Percentiles rank a stretch among this genome's conserved stretches.
phyloP scores from a whole-genome alignment of 2,888 invertebrate species.

The Eupsilia transversa region DNA sequence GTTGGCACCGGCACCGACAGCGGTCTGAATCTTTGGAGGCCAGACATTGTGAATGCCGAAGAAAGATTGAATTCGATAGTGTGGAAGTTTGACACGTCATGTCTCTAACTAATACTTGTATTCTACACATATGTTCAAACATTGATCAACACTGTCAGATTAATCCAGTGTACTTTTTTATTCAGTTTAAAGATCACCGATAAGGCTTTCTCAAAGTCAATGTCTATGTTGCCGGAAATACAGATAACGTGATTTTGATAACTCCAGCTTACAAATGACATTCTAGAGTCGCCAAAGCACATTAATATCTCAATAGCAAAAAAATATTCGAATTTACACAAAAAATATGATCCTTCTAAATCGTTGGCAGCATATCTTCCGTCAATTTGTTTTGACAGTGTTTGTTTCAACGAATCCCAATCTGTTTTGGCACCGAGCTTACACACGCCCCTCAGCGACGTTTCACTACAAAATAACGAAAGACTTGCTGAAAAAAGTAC shows the following conservation, averaged over 20 bases:
- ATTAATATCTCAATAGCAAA: neutral
- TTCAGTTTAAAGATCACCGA: neutral
- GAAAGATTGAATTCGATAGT: constrained; percentile 9
- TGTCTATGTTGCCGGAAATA: neutral
- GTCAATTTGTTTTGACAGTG: constrained; percentile 57
- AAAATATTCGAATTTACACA: neutral
- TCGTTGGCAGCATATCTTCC: constrained; percentile 24
- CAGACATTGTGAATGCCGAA: constrained; percentile 5
- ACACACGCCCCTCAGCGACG: constrained; percentile 31
- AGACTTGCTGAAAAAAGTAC: constrained; percentile 34
- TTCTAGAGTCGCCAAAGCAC: neutral
- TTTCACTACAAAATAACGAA: constrained; percentile 43
- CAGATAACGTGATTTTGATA: neutral
- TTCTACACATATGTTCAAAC: neutral
- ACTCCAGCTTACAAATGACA: neutral
- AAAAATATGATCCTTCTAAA: constrained; percentile 13
- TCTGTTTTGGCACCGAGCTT: constrained; percentile 57
- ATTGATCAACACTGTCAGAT: neutral
- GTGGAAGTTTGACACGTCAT: neutral
- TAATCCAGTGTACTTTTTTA: neutral
- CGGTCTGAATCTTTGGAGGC: constrained; percentile 28
- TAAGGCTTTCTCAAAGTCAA: neutral
- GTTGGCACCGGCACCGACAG: no score
- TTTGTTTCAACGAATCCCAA: constrained; percentile 43
- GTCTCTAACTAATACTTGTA: no score